Percentiles rank a stretch among this genome's conserved stretches.
Evolutionary conservation across 2,888 invertebrate genomes (phyloP).

Genomic region (Ophioninae sp.): DNA sequence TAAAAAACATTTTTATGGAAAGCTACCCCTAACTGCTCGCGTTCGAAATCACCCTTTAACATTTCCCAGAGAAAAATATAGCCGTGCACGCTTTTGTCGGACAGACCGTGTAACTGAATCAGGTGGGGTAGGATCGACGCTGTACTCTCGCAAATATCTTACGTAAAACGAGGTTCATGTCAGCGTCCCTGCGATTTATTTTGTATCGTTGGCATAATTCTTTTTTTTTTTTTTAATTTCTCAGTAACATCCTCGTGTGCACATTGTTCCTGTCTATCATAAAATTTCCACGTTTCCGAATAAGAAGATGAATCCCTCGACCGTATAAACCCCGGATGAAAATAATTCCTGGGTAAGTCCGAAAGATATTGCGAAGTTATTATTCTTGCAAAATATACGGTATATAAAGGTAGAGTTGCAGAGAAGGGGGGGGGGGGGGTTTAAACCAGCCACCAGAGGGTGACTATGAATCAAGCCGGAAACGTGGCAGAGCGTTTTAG

Average conservation of each 20-base stretch:
- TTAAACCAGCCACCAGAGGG: conserved; percentile 23
- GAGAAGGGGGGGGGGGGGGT: background rate
- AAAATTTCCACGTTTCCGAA: conserved; percentile 7
- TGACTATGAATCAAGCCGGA: conserved; percentile 44
- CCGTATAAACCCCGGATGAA: conserved; percentile 18
- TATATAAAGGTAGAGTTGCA: conserved; percentile 2
- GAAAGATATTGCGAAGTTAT: conserved; percentile 40
- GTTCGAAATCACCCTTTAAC: too few relatives aligned
- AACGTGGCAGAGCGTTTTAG: background rate
- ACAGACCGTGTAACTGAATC: too few relatives aligned
- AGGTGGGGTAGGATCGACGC: too few relatives aligned
- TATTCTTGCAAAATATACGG: conserved; percentile 53
- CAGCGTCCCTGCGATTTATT: background rate
- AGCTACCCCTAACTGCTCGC: too few relatives aligned
- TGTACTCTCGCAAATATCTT: too few relatives aligned
- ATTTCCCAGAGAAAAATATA: too few relatives aligned
- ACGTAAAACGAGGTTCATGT: too few relatives aligned
- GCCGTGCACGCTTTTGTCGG: too few relatives aligned
- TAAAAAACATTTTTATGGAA: too few relatives aligned
- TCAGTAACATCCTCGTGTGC: background rate
- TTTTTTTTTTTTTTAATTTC: background rate
- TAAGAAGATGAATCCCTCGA: conserved; percentile 11
- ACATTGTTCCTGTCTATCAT: background rate
- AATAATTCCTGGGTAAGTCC: conserved; percentile 9
- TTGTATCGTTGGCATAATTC: background rate